Evolutionary conservation across 2,888 invertebrate genomes (phyloP).

Genomic region (Cantharis lateralis): DNA sequence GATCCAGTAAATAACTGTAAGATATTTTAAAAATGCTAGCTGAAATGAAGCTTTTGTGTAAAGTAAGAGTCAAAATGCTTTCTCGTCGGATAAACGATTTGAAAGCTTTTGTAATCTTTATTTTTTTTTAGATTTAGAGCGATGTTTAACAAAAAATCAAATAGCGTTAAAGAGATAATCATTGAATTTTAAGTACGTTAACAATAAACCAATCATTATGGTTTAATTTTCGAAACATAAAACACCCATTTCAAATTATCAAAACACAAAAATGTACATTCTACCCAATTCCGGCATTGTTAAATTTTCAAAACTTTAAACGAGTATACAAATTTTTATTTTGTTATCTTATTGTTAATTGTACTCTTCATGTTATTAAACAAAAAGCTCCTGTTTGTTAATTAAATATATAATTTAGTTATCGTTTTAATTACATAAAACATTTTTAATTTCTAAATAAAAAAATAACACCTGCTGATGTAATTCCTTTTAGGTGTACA

Average conservation of each 20-base stretch:
- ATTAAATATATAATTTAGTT: background rate
- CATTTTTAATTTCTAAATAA: background rate
- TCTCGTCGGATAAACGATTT: constrained; percentile 14
- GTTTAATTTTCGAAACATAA: background rate
- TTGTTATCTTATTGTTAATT: too few species aligned
- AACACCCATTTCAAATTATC: background rate
- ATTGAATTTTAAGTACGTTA: background rate
- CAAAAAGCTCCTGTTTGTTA: background rate
- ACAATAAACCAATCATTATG: background rate
- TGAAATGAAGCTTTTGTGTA: constrained; percentile 8
- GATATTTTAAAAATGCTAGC: constrained; percentile 8
- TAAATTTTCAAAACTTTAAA: background rate
- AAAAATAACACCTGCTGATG: background rate
- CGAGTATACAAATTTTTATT: background rate
- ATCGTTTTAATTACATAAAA: background rate
- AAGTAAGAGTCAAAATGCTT: constrained; percentile 9
- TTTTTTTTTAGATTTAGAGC: constrained; percentile 2
- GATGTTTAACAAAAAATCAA: background rate
- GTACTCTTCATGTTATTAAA: too few species aligned
- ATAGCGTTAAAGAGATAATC: background rate
- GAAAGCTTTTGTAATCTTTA: constrained; percentile 16
- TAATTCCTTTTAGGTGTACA: background rate
- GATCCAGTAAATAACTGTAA: constrained; percentile 1
- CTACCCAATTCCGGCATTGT: background rate
- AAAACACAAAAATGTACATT: background rate